Base-by-base conservation (phyloP, 2,888 invertebrate genomes). In the Ectemnius continuus region DNA sequence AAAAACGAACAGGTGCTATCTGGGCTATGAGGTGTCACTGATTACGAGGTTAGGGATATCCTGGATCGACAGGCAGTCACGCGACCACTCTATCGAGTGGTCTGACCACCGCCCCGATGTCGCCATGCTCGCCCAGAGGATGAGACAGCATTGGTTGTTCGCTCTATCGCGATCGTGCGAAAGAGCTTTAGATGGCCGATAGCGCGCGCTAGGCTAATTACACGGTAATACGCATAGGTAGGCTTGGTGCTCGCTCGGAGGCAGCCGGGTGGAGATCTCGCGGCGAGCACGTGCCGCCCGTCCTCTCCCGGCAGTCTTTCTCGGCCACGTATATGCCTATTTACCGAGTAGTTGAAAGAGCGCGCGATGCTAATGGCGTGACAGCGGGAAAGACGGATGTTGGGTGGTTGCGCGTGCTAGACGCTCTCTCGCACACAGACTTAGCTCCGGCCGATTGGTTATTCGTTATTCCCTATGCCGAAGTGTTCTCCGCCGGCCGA, bases 301-400 rank as follows among this genome's bases (percentile, higher is more conserved):
- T 79, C 76, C 58, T 47, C 61, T 47, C 52, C 60, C 36, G 36
- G 61, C 68, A 61, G 76, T 74, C 70, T 67, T 72, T 66, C 73
- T 23, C 60, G 57, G 59, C 63, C 45, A 52, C 63, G 58, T 76
- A 36, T 36, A 70, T 62, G 79, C 73, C 76, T 67, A 83, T 79
- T 82, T 82, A 76, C 78, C 66, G 73, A 75, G 80, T 73, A 75
- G 81, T 80, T 76, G 79, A 77, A 36, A 36, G 36, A 36, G 36
- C 76, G 79, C 76, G 72, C 79, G 69, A 75, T 73, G 79, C 76
- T 75, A 79, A 81, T 81, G 73, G 75, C 76, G 66, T 74, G 76
- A 81, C 79, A 81, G 78, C 78, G 11, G 75, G 70, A 62, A 78
- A 83, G 79, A 81, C 79, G 78, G 81, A 84, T 80, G 85, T 75